Base-by-base conservation (phyloP, 2,888 invertebrate species). In the Catocala fraxini region DNA sequence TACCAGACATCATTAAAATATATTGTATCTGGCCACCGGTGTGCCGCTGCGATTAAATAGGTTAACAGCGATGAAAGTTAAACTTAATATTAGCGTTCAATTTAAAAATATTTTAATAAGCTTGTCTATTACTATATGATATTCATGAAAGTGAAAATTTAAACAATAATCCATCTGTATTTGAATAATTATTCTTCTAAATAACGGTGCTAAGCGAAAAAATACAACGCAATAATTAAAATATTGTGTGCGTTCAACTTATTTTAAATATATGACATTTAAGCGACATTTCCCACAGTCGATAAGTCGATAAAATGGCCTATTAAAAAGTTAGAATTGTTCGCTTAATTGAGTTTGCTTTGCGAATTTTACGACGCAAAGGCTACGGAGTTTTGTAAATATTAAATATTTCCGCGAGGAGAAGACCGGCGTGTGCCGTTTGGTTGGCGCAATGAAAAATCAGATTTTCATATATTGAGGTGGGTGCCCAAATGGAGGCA, bases 401-500 rank as follows among this genome's bases (percentile, higher is more conserved):
- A 82, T 80, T 82, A 78, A 82, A 80, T 73, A 75, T 78, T 69
- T 72, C 67, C 54, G 56, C 53, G 52, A 35, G 43, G 51, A 46
- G 51, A 46, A 51, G 57, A 56, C 68, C 52, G 25, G 61, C 72
- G 60, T 51, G 62, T 75, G 63, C 63, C 78, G 70, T 63, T 77
- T 70, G 62, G 73, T 70, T 60, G 53, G 74, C 74, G 86, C 86
- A 85, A 88, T 88, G 86, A 90, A 91, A 91, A 92, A 91, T 90
- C 87, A 70, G 82, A 90, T 91, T 91, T 90, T 86, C 87, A 88
- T 90, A 89, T 90, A 89, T 90, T 88, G 89, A 90, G 86, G 88
- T 87, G 87, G 84, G 85, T 89, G 83, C 86, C 88, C 89, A 92
- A 92, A 92, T 92, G 89, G 91, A 92, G 93, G 92, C 91, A 93